Evolutionary conservation across 2,113 vertebrate species (phyloP), one percentile per base, ranked within the genome.

Genomic region (Chamaea fasciata): DNA sequence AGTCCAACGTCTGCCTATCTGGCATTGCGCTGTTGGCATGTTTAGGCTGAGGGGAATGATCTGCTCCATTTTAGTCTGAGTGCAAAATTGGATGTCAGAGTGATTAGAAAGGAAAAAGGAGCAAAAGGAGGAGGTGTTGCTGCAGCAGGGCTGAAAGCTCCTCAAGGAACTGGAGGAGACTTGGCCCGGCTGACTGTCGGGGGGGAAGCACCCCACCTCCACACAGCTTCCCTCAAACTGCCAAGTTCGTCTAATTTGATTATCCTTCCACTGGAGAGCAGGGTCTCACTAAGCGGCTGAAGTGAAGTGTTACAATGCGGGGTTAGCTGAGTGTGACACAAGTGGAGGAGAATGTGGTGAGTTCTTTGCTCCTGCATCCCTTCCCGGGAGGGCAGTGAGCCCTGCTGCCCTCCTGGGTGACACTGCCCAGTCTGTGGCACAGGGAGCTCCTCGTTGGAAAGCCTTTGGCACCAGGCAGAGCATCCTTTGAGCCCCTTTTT

Each of bases 271-370:
- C 76, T 84, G 71, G 90, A 94, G 79, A 75, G 68, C 42, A 41
- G 78, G 56, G 53, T 73, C 89, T 95, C 89, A 11, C 96, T 93
- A 93, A 84, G 41, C 56, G 70, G 86, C 70, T 87, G 68, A 78
- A 80, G 89, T 28, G 84, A 39, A 71, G 46, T 94, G 89, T 92
- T 94, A 83, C 94, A 91, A 52, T 64, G 42, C 80, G 76, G 85
- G 37, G 74, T 89, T 84, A 71, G 92, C 80, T 81, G 83, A 65
- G 70, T 55, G 21, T 89, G 84, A 94, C 59, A 59, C 85, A 93
- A 94, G 69, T 23, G 44, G 41, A 77, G 90, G 81, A 47, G 79
- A 94, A 94, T 94, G 93, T 95, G 94, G 85, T 71, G 35, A 82
- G 57, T 76, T 63, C 63, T 82, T 67, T 69, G 74, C 62, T 86